phyloP scores from a whole-genome alignment of 2,888 invertebrate genomes.

The Tethea ocularis region DNA sequence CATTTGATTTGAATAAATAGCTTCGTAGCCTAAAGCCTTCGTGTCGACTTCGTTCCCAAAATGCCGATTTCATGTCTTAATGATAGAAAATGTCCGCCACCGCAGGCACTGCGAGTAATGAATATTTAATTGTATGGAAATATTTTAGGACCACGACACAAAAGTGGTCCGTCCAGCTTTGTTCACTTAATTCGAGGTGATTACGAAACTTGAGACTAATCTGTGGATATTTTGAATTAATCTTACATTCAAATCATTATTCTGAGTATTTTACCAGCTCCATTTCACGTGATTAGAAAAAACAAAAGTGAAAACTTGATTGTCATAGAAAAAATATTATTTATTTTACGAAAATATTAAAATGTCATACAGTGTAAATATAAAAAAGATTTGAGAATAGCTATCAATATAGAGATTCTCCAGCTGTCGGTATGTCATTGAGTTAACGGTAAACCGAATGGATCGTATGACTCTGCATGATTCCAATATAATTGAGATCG shows the following conservation, averaged over 20 bases:
- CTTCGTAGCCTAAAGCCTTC: conserved; percentile 35
- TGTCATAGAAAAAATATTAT: no score
- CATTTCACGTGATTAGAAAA: no score
- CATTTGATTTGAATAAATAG: conserved; percentile 23
- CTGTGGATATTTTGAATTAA: background rate
- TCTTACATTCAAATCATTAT: background rate
- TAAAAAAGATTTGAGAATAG: background rate
- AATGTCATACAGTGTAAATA: no score
- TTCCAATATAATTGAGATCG: conserved; percentile 70
- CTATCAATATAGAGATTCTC: conserved; percentile 13
- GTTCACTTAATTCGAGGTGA: conserved; percentile 60
- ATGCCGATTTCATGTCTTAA: conserved; percentile 57
- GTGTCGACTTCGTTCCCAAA: conserved; percentile 34
- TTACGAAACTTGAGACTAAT: conserved; percentile 34
- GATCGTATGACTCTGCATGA: conserved; percentile 74
- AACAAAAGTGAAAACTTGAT: no score
- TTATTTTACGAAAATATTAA: no score
- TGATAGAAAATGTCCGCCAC: conserved; percentile 65
- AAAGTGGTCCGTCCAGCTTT: conserved; percentile 46
- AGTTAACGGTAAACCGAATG: conserved; percentile 68
- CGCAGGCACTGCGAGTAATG: conserved; percentile 63
- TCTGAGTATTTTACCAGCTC: background rate
- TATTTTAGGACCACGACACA: conserved; percentile 48
- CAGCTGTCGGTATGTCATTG: conserved; percentile 58
- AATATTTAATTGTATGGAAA: conserved; percentile 79